Evolutionary conservation across 2,797 vertebrate species (phyloP).

Genomic region (Brotogeris chrysoptera): DNA sequence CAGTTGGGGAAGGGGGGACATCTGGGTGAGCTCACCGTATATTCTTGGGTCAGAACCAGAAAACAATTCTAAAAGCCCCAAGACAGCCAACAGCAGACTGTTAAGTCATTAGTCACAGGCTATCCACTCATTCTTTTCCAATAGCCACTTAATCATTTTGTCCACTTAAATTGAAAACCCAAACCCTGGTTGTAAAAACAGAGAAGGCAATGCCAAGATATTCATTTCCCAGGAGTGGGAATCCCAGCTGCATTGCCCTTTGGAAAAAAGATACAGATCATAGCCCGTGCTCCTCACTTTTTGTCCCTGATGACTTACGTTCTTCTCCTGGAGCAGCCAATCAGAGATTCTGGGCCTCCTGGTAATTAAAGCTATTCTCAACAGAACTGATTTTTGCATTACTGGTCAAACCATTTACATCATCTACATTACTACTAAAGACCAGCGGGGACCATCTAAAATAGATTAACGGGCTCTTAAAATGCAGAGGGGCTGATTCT

Average conservation of each 20-base stretch:
- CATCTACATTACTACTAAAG: background rate
- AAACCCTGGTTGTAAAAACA: background rate
- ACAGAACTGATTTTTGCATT: conserved; percentile 6
- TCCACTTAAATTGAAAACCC: background rate
- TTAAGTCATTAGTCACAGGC: background rate
- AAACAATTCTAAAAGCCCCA: background rate
- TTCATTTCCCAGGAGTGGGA: background rate
- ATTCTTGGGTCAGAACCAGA: background rate
- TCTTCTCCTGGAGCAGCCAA: background rate
- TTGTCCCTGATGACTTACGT: background rate
- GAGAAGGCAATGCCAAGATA: background rate
- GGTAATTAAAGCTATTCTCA: background rate
- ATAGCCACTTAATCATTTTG: background rate
- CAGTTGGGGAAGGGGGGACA: background rate
- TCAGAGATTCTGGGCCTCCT: background rate
- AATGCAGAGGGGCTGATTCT: conserved; percentile 18
- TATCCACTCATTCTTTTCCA: background rate
- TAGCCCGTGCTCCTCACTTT: background rate
- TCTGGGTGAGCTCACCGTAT: background rate
- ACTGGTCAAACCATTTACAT: background rate
- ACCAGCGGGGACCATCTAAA: background rate
- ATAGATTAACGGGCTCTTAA: conserved; percentile 14
- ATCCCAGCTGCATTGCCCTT: background rate
- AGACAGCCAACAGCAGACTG: background rate
- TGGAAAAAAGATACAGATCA: background rate